Conservation (phyloP, 2,797 vertebrate species). For the Syndactyla subalaris region DNA sequence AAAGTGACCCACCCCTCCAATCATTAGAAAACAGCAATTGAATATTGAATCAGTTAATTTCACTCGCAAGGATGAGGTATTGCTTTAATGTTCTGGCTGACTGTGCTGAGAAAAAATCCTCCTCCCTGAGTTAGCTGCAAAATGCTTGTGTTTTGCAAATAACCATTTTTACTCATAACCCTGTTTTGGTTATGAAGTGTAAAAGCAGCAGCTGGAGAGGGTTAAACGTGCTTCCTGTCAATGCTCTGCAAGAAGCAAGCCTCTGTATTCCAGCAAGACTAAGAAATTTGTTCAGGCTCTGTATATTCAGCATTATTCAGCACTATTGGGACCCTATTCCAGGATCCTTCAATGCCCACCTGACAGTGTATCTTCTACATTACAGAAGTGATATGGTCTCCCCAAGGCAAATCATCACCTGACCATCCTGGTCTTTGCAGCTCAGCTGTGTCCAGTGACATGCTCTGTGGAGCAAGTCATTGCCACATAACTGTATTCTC, state of each 20-base stretch:
- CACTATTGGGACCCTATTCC: background rate
- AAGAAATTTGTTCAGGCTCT: background rate
- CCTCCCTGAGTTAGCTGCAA: background rate
- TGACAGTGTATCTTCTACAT: slow-evolving; percentile 55
- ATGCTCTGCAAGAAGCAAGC: background rate
- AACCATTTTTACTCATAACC: slow-evolving; percentile 1
- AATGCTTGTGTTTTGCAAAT: slow-evolving; percentile 10
- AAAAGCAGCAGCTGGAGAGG: slow-evolving; percentile 35
- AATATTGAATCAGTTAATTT: background rate
- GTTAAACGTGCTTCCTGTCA: slow-evolving; percentile 44
- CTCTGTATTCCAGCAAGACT: background rate
- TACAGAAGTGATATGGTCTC: slow-evolving; percentile 12
- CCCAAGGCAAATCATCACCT: slow-evolving; percentile 53
- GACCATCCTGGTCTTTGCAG: slow-evolving; percentile 49
- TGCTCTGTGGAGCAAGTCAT: slow-evolving; percentile 26
- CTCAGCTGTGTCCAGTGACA: slow-evolving; percentile 37
- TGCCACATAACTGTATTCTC: slow-evolving; percentile 67
- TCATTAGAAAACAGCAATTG: background rate
- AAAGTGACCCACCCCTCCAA: background rate
- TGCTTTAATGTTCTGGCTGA: background rate
- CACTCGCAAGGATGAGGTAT: background rate
- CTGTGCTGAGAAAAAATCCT: background rate
- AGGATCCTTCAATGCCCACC: slow-evolving; percentile 52
- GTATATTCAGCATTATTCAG: slow-evolving; percentile 49
- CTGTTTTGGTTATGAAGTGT: slow-evolving; percentile 16